Conservation (phyloP, 2,888 invertebrate species). For the Ennomos fuscantarius region DNA sequence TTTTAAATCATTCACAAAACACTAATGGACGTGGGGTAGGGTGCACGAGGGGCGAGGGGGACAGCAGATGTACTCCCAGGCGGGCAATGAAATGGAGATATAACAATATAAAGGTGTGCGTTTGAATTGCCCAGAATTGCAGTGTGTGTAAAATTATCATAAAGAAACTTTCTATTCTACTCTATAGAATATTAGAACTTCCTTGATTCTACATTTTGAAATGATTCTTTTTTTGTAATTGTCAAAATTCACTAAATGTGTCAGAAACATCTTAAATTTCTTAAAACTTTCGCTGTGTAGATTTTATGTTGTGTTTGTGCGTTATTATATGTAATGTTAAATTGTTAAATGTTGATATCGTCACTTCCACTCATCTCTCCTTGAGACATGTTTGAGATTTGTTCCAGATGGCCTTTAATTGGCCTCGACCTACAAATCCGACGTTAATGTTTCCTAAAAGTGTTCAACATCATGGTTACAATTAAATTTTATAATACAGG, state of each 20-base stretch:
- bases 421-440: slow-evolving; percentile 50
- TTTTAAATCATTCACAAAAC: slow-evolving; percentile 86
- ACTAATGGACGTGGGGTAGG: slow-evolving; percentile 83
- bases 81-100: slow-evolving; percentile 82
- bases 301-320: neutral
- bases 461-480: slow-evolving; percentile 14
- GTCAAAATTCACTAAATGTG: too few relatives aligned
- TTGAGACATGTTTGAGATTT: slow-evolving; percentile 41
- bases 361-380: slow-evolving; percentile 25
- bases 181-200: too few relatives aligned
- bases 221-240: too few relatives aligned
- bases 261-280: neutral
- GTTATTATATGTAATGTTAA: slow-evolving; percentile 2
- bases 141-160: slow-evolving; percentile 46
- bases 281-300: neutral
- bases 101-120: slow-evolving; percentile 81
- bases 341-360: slow-evolving; percentile 11
- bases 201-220: too few relatives aligned
- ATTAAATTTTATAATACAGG: slow-evolving; percentile 19
- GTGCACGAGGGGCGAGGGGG: slow-evolving; percentile 52
- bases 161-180: slow-evolving; percentile 12
- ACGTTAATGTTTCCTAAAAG: slow-evolving; percentile 38
- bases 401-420: slow-evolving; percentile 52
- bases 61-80: slow-evolving; percentile 76
- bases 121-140: slow-evolving; percentile 75